Evolutionary conservation across 2,797 vertebrate genomes (phyloP).

Genomic region (Chaenodraco wilsoni): DNA sequence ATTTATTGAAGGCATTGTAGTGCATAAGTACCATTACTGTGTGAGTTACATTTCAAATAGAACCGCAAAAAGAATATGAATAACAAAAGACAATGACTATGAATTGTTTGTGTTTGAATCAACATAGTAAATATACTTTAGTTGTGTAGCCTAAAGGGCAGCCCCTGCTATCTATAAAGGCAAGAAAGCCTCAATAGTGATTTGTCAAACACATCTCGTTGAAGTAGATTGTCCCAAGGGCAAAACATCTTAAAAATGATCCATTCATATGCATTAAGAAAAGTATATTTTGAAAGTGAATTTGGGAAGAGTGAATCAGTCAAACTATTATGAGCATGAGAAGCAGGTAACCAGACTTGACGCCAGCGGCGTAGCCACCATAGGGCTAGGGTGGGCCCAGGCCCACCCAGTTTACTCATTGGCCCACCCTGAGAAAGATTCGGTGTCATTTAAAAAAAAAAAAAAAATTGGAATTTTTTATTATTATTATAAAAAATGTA

Average conservation of each 20-base stretch:
- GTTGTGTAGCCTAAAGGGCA: conserved; percentile 5
- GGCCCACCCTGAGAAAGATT: no score
- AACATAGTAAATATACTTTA: conserved; percentile 1
- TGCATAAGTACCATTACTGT: background rate
- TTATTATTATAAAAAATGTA: no score
- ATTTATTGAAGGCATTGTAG: conserved; percentile 12
- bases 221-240: conserved; percentile 5
- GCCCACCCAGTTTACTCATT: no score
- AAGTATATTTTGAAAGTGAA: conserved; percentile 12
- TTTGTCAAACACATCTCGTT: background rate
- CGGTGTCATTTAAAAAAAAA: no score
- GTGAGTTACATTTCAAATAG: conserved; percentile 9
- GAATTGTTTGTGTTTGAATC: conserved; percentile 9
- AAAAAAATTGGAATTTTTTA: no score
- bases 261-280: conserved; percentile 20
- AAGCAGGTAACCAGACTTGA: conserved; percentile 46
- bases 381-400: no score
- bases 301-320: conserved; percentile 12
- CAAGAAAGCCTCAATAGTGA: conserved; percentile 2
- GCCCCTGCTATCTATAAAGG: background rate
- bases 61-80: background rate
- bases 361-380: no score
- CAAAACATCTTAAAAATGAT: conserved; percentile 4
- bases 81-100: background rate
- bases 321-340: conserved; percentile 21